A percentile compares a stretch with the other conserved stretches of the same genome.
phyloP scores from a whole-genome alignment of 2,888 invertebrate genomes.

The Oscheius sp. region DNA sequence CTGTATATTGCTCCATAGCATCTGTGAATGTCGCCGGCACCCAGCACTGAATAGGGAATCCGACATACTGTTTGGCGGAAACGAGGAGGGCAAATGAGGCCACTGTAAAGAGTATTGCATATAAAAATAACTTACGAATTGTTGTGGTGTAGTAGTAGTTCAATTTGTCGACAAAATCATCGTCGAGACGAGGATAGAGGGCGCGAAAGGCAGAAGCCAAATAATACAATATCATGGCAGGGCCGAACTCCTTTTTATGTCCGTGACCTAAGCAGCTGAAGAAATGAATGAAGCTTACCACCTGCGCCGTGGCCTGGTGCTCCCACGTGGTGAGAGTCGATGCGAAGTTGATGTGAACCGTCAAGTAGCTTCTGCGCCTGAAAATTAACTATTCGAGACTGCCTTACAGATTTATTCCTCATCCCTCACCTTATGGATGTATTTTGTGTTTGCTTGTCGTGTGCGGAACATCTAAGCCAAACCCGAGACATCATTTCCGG shows the following conservation, averaged over 20 bases:
- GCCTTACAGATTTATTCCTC: not conserved
- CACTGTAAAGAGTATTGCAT: constrained; percentile 53
- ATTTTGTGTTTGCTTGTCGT: constrained; percentile 27
- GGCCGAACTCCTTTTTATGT: constrained; percentile 70
- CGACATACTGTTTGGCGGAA: constrained; percentile 70
- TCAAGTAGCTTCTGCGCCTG: constrained; percentile 70
- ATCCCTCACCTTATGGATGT: constrained; percentile 21
- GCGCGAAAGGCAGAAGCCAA: constrained; percentile 70
- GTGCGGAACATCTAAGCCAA: constrained; percentile 16
- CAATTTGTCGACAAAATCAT: constrained; percentile 70
- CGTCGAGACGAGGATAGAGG: constrained; percentile 69
- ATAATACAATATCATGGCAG: constrained; percentile 71
- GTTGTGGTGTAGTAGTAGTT: constrained; percentile 71
- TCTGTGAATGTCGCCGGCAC: constrained; percentile 71
- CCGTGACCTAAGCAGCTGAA: constrained; percentile 58
- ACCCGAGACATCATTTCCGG: constrained; percentile 12
- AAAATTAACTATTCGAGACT: constrained; percentile 11
- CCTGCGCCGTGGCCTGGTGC: constrained; percentile 68
- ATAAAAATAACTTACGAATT: constrained; percentile 57
- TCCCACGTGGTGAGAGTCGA: constrained; percentile 69
- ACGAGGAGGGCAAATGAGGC: constrained; percentile 70
- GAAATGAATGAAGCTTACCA: constrained; percentile 22
- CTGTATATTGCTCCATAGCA: constrained; percentile 71
- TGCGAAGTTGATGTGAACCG: constrained; percentile 70
- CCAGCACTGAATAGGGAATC: constrained; percentile 70